phyloP scores from a whole-genome alignment of 2,113 vertebrate genomes.

The Smithornis capensis region DNA sequence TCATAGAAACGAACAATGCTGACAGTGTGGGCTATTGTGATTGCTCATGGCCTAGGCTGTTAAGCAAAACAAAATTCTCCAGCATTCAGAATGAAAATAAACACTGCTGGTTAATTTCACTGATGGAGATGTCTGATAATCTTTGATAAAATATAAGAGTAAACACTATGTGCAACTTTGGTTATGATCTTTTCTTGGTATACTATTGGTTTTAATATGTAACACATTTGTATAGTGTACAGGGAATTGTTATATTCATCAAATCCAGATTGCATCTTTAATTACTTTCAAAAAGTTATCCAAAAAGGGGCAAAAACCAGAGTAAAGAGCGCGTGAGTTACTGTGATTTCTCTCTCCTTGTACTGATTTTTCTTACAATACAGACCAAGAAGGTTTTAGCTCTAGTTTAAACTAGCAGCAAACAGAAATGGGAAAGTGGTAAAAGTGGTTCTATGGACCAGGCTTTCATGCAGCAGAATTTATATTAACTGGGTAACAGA shows the following conservation, averaged over 20 bases:
- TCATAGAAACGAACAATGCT: conserved; percentile 5
- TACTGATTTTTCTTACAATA: not conserved
- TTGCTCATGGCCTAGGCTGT: not conserved
- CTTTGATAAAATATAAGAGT: not conserved
- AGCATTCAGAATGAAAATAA: not conserved
- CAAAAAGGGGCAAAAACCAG: not conserved
- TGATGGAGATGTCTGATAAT: not conserved
- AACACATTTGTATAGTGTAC: not conserved
- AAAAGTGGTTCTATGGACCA: not conserved
- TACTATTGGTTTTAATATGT: not conserved
- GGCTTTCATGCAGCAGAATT: not conserved
- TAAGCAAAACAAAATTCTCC: not conserved
- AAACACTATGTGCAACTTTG: not conserved
- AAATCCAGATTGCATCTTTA: not conserved
- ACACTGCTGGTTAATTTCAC: not conserved
- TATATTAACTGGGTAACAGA: not conserved
- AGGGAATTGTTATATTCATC: not conserved
- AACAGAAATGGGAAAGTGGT: not conserved
- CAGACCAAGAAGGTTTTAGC: not conserved
- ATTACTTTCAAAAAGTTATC: not conserved
- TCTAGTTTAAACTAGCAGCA: not conserved
- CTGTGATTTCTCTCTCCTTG: not conserved
- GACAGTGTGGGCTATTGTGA: fast-evolving
- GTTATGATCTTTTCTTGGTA: not conserved
- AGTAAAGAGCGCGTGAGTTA: not conserved